Base-by-base conservation (phyloP, 2,888 invertebrate species). In the Tetranychus piercei region DNA sequence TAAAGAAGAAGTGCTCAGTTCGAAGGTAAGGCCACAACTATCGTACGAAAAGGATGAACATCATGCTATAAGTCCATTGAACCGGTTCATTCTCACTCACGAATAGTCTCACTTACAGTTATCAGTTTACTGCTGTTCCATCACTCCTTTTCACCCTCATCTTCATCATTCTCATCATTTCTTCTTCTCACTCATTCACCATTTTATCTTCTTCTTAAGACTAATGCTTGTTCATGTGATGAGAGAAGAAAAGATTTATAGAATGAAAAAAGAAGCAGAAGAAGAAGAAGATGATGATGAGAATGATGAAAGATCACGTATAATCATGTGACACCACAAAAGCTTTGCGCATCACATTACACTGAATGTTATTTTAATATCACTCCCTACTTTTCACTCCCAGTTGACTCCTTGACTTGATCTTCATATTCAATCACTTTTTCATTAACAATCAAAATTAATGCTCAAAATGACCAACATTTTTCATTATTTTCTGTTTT, bases 11-110 rank as follows among this genome's bases (percentile, higher is more conserved):
- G 23, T 67, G 20, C 20, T 23, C 69, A 69, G 69, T 11, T 69
- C 22, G 69, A 69, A 69, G 20, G 69, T 11, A 69, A 23, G 69
- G 34, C 34, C 69, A 69, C 55, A 55, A 55, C 55, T 55, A 55
- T 55, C 55, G 9, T 9, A 55, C 55, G 55, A 15, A 55, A 55
- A 34, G 9, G 11, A 55, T 55, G 55, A 55, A 55, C 55, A 55
- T 15, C 15, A 55, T 9, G 15, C 55, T 55, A 55, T 55, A 55
- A 55, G 55, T 55, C 55, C 55, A 55, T 55, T 55, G 55, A 55
- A 55, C 55, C 55, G 55, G 55, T 55, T 55, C 55, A 15, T 15
- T 55, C 55, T 55, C 55, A 15, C 55, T 55, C 55, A 15, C 55
- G 9, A 9, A 55, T 15, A 15, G 11, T 55, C 55, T 15, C 55